Base-by-base conservation (phyloP, 2,113 vertebrate species). In the Polypterus bichir region DNA sequence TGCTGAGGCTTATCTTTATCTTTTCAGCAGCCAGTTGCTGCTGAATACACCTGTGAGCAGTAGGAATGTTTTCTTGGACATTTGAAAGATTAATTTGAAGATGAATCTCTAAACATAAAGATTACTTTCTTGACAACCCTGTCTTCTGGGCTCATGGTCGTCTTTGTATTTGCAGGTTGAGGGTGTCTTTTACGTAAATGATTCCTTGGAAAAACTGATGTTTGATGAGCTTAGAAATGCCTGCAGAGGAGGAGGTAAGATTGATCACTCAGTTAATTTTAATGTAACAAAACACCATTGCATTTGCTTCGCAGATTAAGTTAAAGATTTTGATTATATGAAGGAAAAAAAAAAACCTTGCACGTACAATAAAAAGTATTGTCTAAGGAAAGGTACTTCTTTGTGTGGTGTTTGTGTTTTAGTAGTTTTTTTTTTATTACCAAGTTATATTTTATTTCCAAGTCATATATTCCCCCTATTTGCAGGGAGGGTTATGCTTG, bases 191-290 rank as follows among this genome's bases (percentile, higher is more conserved):
- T 98, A 97, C 11, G 94, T 98, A 52, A 98, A 98, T 27, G 96
- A 97, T 1, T 68, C 93, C 0, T 83, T 98, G 78, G 93, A 98
- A 79, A 98, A 97, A 57, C 66, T 99, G 69, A 99, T 99, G 86
- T 98, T 99, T 51, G 96, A 99, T 71, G 96, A 98, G 76, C 80
- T 99, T 56, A 83, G 93, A 54, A 98, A 99, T 49, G 91, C 95
- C 54, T 94, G 91, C 70, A 83, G 91, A 51, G 94, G 96, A 10
- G 94, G 96, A 80, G 96, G 94, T 95, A 64, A 57, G 69, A 78
- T 48, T 1, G 4, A 47, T 27, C 27, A 27, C 27, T 27, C 27
- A 27, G 2, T 27, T 27, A 27, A 27, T 27, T 27, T 27, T 27
- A 27, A 27, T 27, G 27, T 27, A 27, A 27, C 27, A 27, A 27